Evolutionary conservation across 2,113 vertebrate species (phyloP).

Genomic region (Acinonyx jubatus): DNA sequence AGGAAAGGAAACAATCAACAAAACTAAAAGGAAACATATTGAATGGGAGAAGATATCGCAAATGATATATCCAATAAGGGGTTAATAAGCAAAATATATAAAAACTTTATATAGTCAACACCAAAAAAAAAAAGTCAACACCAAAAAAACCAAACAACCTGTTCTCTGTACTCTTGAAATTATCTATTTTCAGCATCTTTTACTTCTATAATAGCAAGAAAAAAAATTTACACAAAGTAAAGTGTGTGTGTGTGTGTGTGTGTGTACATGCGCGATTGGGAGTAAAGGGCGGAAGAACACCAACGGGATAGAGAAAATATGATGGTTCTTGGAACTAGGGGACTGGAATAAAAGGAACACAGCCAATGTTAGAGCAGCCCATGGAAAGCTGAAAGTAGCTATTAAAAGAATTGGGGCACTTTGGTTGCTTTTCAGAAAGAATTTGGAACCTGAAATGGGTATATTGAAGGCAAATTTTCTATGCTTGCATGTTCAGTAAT

Average conservation of each 20-base stretch:
- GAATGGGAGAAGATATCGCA: not conserved
- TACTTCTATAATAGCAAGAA: not conserved
- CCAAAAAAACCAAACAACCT: not conserved
- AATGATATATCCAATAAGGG: not conserved
- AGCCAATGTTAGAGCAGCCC: not conserved
- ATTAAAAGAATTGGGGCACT: not conserved
- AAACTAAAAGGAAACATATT: not conserved
- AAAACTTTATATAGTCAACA: not conserved
- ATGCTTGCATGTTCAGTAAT: not conserved
- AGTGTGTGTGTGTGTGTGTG: not conserved
- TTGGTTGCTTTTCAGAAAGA: conserved; percentile 3
- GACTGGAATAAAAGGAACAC: not conserved
- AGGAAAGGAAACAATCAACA: not conserved
- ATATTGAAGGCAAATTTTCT: not conserved
- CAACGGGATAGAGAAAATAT: not conserved
- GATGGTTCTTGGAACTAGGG: not conserved
- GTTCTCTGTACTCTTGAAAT: not conserved
- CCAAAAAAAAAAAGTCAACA: not conserved
- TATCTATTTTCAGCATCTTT: not conserved
- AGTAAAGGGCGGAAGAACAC: not conserved
- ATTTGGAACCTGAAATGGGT: not conserved
- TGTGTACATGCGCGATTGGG: not conserved
- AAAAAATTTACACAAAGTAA: not conserved
- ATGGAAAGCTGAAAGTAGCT: not conserved
- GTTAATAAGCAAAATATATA: not conserved